phyloP scores from a whole-genome alignment of 2,888 invertebrate genomes.

The Noctua fimbriata region DNA sequence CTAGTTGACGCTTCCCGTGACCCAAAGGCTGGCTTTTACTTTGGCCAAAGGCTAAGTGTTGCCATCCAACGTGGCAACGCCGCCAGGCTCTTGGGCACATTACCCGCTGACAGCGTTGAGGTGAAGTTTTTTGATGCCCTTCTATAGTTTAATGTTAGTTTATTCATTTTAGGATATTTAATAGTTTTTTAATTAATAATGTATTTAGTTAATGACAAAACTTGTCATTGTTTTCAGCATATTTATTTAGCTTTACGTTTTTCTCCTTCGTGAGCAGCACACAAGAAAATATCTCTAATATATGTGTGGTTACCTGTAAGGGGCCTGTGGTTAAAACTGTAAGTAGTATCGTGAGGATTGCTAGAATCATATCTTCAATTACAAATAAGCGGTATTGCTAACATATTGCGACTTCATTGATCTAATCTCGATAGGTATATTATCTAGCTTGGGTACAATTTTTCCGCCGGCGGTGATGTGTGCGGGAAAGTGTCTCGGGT shows the following conservation, averaged over 20 bases:
- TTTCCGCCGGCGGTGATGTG: slow-evolving; percentile 29
- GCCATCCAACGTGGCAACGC: no score
- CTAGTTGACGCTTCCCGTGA: no score
- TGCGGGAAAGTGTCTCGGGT: slow-evolving; percentile 44
- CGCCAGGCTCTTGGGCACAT: no score
- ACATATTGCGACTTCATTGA: slow-evolving; percentile 49
- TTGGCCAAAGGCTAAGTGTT: no score
- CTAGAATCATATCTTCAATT: slow-evolving; percentile 35
- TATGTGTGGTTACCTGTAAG: slow-evolving; percentile 30
- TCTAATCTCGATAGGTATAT: slow-evolving; percentile 41
- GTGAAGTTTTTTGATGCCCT: no score
- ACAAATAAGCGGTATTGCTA: slow-evolving; percentile 26
- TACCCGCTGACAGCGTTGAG: no score
- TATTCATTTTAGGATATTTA: no score
- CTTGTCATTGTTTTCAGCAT: neutral
- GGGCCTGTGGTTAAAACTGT: slow-evolving; percentile 51
- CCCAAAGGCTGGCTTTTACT: no score
- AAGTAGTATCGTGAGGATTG: slow-evolving; percentile 8
- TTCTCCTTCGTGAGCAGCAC: neutral
- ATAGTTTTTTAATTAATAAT: no score
- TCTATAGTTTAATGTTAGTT: no score
- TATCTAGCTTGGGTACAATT: slow-evolving; percentile 16
- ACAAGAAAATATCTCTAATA: slow-evolving; percentile 30
- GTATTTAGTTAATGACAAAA: neutral
- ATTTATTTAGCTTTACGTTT: neutral